Evolutionary conservation across 30 jellyfish, hydroid and myxozoan genomes (phyloP).

Genomic region (Chrysaora quinquecirrha): DNA sequence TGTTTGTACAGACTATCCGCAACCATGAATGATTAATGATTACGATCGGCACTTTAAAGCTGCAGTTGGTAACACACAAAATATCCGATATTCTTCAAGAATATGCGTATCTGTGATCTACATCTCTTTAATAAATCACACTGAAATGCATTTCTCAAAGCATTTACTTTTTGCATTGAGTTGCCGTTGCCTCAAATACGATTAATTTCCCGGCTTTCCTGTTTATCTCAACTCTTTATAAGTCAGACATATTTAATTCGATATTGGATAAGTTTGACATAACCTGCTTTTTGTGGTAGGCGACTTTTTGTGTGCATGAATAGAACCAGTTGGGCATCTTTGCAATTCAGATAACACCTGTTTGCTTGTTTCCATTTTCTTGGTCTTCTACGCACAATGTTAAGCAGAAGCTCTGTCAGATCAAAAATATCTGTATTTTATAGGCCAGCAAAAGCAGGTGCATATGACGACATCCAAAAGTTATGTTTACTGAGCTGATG

Average conservation of each 20-base stretch:
- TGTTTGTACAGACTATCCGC: constrained; percentile 49
- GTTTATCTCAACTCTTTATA: no score
- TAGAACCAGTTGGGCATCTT: constrained; percentile 37
- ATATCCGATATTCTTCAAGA: not conserved
- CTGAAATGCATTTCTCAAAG: no score
- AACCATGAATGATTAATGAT: constrained; percentile 23
- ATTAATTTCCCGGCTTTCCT: no score
- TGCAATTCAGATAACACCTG: not conserved
- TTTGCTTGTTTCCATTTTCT: not conserved
- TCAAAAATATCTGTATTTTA: not conserved
- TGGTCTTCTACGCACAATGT: not conserved
- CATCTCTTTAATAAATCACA: not conserved
- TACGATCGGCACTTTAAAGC: not conserved
- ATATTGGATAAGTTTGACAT: no score
- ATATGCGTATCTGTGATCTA: not conserved
- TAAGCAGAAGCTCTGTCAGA: not conserved
- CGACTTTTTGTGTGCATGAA: constrained; percentile 15
- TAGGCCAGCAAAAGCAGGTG: not conserved
- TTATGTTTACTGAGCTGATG: not conserved
- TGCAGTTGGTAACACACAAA: not conserved
- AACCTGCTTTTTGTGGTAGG: constrained; percentile 43
- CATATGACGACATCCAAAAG: not conserved
- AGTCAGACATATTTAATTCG: no score
- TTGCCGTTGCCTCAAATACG: no score
- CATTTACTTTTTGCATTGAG: no score